Base-by-base conservation (phyloP, 2,113 vertebrate genomes). In the Myrmophylax atrothorax region DNA sequence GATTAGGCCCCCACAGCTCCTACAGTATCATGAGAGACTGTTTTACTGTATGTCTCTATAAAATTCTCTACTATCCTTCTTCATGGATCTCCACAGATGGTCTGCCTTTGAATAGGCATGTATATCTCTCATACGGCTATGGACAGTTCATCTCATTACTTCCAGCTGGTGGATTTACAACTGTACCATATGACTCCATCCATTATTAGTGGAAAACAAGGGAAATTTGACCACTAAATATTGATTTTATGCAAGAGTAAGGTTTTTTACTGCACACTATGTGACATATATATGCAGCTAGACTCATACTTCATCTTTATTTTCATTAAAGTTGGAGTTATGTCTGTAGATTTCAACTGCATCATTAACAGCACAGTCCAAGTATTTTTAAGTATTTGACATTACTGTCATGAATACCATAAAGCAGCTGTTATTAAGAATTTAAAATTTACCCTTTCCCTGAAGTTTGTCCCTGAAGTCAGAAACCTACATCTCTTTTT, bases 151-250 rank as follows among this genome's bases (percentile, higher is more conserved):
- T 93, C 95, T 96, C 91, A 90, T 97, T 95, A 76, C 70, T 97
- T 95, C 94, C 93, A 98, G 95, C 96, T 97, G 96, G 91, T 78
- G 88, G 63, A 87, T 92, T 96, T 97, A 95, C 88, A 96, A 84
- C 87, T 92, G 84, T 95, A 94, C 88, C 78, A 50, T 90, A 94
- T 94, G 92, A 98, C 95, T 91, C 88, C 94, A 96, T 96, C 83
- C 84, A 81, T 97, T 97, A 96, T 93, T 95, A 96, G 84, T 95
- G 90, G 92, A 96, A 96, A 97, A 97, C 4, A 18, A 96, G 93
- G 88, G 97, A 95, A 93, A 94, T 95, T 97, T 97, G 84, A 96
- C 82, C 40, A 68, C 96, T 91, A 95, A 97, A 95, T 97, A 97
- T 92, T 96, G 96, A 92, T 91, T 97, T 96, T 97, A 95, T 94